Evolutionary conservation across 2,113 vertebrate genomes (phyloP), one percentile per base, ranked within the genome.

Genomic region (Vidua chalybeata): DNA sequence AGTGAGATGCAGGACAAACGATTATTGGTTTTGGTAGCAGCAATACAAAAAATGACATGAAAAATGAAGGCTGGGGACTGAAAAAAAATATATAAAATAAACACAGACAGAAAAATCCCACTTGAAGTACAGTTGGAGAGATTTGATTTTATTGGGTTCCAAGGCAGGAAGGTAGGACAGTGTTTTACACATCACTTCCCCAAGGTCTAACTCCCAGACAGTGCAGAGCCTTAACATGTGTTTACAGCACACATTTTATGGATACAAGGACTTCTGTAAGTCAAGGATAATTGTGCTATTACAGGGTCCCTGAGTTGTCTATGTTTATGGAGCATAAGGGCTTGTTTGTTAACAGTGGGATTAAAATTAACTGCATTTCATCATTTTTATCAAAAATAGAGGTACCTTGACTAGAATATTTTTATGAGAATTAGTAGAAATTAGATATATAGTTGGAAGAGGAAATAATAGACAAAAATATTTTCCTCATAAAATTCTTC

Each of bases 21-120:
- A 92, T 95, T 90, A 95, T 75, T 94, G 45, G 63, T 56, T 94
- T 93, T 96, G 82, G 82, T 94, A 90, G 61, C 39, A 86, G 55
- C 63, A 93, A 93, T 94, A 88, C 30, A 1, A 97, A 95, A 94
- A 85, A 86, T 63, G 63, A 96, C 90, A 90, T 94, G 89, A 96
- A 92, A 93, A 96, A 89, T 93, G 78, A 90, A 83, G 15, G 43
- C n/a, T 71, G 21, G 23, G 39, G 35, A 55, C 23, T 2, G 10
- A 71, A 85, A 87, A 87, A 54, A 75, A 11, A 72, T 18, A 61
- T 33, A 73, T 58, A 82, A 68, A 85, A 93, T 18, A 94, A 85
- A 63, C 41, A 66, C 16, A 61, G 74, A 76, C 28, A 88, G 66
- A 87, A 91, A 93, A 95, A 56, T 88, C 41, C 8, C 22, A 66